Base-by-base conservation (phyloP, 1,140 invertebrate genomes). In the Cardiocondyla obscurior region DNA sequence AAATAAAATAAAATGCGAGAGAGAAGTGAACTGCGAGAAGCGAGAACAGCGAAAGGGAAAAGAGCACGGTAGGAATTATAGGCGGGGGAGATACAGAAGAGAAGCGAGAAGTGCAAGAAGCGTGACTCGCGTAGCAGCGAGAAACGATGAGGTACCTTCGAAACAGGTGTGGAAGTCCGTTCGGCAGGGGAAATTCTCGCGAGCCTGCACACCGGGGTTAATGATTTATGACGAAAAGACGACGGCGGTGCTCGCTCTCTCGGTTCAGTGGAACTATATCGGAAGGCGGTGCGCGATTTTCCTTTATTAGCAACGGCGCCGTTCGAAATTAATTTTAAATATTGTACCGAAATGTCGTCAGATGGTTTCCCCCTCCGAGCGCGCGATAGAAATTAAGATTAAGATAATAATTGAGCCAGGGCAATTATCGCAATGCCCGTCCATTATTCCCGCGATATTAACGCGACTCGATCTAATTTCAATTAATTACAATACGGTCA, bases 101-200 rank as follows among this genome's bases (percentile, higher is more conserved):
- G 62, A 19, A 70, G 30, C 22, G 82, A 58, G 60, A 33, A 60
- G 73, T 67, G 55, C 84, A 76, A 51, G 62, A 46, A 86, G 60
- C 85, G 84, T 86, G 85, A 86, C 60, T 58, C 25, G 53, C 42
- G 73, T 55, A 55, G 69, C 57, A 74, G 51, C 72, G 85, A 62
- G 60, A n/a, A 86, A 87, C 67, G 84, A 86, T 84, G 67, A 73
- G 39, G 51, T 82, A 74, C 51, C 70, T 62, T 73, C 65, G 77
- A 84, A 89, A 89, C 89, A 90, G 88, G 86, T 90, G 86, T 86
- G 81, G 33, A n/a, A 82, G 30, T 76, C 46, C 84, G 65, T 57
- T 73, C 46, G 65, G 67, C 60, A 30, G 28, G 42, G 49, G 42
- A 53, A 81, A 51, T 86, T 86, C 81, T 51, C 49, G 70, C 81